Percentiles rank a stretch among this genome's conserved stretches.
Evolutionary conservation across 2,797 vertebrate genomes (phyloP).

Genomic region (Molothrus aeneus): DNA sequence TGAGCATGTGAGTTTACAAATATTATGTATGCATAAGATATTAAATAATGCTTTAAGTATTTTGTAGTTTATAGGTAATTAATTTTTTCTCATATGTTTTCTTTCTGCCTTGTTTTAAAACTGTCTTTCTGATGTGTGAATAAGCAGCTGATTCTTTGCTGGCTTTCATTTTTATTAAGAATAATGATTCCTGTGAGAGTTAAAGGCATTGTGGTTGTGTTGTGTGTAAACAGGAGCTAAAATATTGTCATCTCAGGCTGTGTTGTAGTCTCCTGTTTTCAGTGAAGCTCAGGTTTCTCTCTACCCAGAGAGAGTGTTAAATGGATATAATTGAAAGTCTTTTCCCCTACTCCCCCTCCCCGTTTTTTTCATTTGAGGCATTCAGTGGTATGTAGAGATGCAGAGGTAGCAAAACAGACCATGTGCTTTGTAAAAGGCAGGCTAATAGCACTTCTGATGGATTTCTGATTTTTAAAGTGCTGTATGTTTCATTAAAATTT

Average conservation of each 20-base stretch:
- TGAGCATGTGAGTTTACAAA: background rate
- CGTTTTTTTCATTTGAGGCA: conserved; percentile 12
- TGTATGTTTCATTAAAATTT: conserved; percentile 79
- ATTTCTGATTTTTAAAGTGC: conserved; percentile 76
- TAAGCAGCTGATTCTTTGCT: conserved; percentile 36
- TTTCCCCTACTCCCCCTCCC: rapidly evolving
- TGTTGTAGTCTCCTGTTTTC: conserved; percentile 36
- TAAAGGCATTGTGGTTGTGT: background rate
- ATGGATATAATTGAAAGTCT: conserved; percentile 65
- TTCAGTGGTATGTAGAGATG: conserved; percentile 67
- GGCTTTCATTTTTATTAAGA: conserved; percentile 66
- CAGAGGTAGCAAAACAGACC: conserved; percentile 63
- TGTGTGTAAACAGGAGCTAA: conserved; percentile 66
- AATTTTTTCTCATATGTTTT: background rate
- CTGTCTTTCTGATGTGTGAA: background rate
- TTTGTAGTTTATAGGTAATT: background rate
- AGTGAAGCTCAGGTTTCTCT: conserved; percentile 56
- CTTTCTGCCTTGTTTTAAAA: conserved; percentile 34
- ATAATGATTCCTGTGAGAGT: conserved; percentile 54
- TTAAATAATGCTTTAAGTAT: background rate
- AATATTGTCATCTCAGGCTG: conserved; percentile 29
- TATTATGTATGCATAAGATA: background rate
- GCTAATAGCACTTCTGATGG: conserved; percentile 74
- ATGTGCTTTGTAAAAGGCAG: conserved; percentile 69
- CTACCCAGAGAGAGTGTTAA: conserved; percentile 65